A percentile compares a stretch with the other conserved stretches of the same genome.
These are phyloP conservation scores for Sinocyclocheilus rhinocerous DNA, from an alignment of 2,113 vertebrate genomes.

Conservation along the genomic window DNA sequence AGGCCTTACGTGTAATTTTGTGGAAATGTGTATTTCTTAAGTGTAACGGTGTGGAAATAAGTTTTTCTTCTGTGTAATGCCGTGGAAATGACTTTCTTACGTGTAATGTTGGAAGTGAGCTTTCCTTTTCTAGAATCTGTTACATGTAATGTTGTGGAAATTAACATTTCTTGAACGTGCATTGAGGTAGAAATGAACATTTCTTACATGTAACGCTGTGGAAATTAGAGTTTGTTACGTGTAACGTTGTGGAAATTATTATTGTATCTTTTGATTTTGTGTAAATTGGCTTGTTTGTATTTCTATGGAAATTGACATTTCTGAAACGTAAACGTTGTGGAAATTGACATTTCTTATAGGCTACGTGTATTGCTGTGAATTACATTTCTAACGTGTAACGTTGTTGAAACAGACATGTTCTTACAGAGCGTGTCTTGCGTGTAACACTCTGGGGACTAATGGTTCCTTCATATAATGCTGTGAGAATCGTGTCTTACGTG, in stretches of 20 bases:
- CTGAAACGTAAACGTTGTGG: no score
- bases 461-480: background rate
- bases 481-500: constrained; percentile 9
- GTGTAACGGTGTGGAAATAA: background rate
- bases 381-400: no score
- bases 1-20: background rate
- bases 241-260: no score
- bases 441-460: background rate
- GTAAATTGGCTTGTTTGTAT: no score
- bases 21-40: no score
- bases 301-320: no score
- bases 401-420: background rate
- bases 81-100: no score
- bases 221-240: constrained; percentile 68
- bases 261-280: no score
- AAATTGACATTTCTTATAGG: no score
- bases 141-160: no score
- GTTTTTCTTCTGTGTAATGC: no score
- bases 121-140: constrained; percentile 64
- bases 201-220: constrained; percentile 92
- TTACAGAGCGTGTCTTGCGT: background rate
- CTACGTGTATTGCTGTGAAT: constrained; percentile 66
- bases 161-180: no score
- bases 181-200: background rate
- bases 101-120: background rate